Base-by-base conservation (phyloP, 2,113 vertebrate species). In the Campylomormyrus tamandua region DNA sequence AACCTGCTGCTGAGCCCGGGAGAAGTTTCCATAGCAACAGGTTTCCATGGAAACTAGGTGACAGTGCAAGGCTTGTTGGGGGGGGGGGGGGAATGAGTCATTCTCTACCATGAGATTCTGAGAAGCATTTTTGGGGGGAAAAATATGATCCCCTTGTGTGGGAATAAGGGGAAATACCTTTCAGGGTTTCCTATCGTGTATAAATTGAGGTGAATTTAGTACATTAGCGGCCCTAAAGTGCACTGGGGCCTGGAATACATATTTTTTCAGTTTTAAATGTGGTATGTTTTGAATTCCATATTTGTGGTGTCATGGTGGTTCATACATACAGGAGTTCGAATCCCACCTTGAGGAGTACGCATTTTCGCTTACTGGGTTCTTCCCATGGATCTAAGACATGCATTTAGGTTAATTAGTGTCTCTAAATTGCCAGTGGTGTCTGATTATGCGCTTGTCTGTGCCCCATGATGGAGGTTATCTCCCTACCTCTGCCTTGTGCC, bases 21-120 rank as follows among this genome's bases (percentile, higher is more conserved):
- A 93, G 92, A 92, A 90, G 96, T 96, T 96, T 95, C 96, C 95
- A 96, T 96, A 95, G 95, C 94, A 95, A 96, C 95, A 92, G 88
- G 95, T 96, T 95, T 93, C 96, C 95, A 96, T 96, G 95, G 96
- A 95, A 96, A 96, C 95, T 94, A 92, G 93, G 94, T 96, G 95
- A 94, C 95, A 96, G 94, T 93, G 93, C 94, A 92, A 92, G 62
- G 90, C 92, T 92, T 91, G 88, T 91, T 0, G 21, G 21, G 56
- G 56, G n/a, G 3, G 58, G 58, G 52, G 91, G 90, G 52, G 88
- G 50, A 83, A 90, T 92, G 92, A 93, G 80, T 93, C 91, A 93
- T 92, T 86, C 88, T 91, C 89, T 83, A 90, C 88, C 91, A 83
- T 87, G 62, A 88, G 83, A 90, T 77, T 91, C 70, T 39, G 83